These are phyloP conservation scores for Catharus bicknelli DNA, from an alignment of 2,113 vertebrate genomes.

Conservation along the genomic window DNA sequence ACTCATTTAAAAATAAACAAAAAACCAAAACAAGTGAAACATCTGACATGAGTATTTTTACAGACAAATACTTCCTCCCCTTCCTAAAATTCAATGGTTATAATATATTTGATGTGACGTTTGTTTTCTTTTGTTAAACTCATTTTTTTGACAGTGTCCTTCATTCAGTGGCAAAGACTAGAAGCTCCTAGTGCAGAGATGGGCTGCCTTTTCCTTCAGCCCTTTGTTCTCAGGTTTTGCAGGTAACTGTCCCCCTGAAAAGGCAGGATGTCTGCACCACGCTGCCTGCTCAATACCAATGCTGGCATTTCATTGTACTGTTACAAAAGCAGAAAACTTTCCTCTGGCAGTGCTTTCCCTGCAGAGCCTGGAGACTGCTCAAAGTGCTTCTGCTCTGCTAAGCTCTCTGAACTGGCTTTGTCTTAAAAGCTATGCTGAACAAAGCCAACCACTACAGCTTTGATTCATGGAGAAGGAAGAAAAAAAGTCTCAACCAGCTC, in stretches of 20 bases:
- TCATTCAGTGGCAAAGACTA: background rate
- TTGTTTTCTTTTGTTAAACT: background rate
- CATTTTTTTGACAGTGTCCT: background rate
- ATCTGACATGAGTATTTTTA: background rate
- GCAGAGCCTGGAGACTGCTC: background rate
- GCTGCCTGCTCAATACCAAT: fast-evolving
- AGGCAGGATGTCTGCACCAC: background rate
- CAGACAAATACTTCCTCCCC: background rate
- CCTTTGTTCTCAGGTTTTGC: background rate
- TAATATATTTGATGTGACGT: background rate
- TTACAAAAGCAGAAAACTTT: background rate
- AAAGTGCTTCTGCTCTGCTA: background rate
- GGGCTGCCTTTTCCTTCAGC: background rate
- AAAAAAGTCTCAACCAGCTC: background rate
- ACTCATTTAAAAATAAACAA: background rate
- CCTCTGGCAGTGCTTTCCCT: background rate
- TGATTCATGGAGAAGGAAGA: background rate
- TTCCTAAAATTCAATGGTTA: background rate
- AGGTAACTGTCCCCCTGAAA: background rate
- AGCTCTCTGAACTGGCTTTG: background rate
- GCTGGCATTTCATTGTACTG: fast-evolving
- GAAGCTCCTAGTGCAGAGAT: background rate
- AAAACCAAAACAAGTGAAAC: background rate
- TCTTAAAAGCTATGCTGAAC: background rate
- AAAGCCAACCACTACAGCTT: background rate